Evolutionary conservation across 2,797 vertebrate species (phyloP), one percentile per base, ranked within the genome.

Genomic region (Sus cebifrons): DNA sequence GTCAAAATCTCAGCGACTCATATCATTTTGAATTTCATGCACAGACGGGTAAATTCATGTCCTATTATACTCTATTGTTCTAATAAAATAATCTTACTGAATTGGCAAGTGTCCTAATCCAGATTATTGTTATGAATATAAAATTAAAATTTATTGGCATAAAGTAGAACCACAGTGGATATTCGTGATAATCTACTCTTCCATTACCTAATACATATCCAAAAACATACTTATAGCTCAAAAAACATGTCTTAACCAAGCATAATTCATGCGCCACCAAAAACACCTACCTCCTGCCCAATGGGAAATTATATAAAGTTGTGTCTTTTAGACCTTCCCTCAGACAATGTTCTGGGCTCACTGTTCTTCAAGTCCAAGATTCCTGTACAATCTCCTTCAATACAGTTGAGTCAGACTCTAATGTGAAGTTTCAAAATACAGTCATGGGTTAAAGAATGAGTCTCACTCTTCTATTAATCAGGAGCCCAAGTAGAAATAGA

Each of bases 131-230:
- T 70, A 89, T 13, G 44, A 83, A 71, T 49, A 74, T 20, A 84
- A 93, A 73, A 62, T 75, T 36, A 54, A 94, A 87, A 44, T n/a
- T 64, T 78, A 78, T 32, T 78, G 13, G 15, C 18, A 67, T 86
- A 93, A 89, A 89, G 83, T 56, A 73, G 36, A 96, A 78, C 16
- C 32, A 83, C 12, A 44, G n/a, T 62, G 36, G 17, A 44, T 36
- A 65, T 14, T 82, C 73, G 64, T 11, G 71, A 65, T 16, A 77
- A 71, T 60, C 16, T 82, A 60, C 32, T 74, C n/a, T 90, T 88
- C 32, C 49, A 32, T 54, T 88, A 44, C 52, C 14, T 52, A 62
- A 5, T 27, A 65, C 1, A 67, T 56, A 77, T 18, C 25, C 68
- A 86, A 81, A 65, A 49, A 89, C 36, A 67, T 49, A n/a, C 6